These are phyloP conservation scores for Eulimnadia texana DNA, from an alignment of 1,140 invertebrate genomes.

Conservation along the genomic window DNA sequence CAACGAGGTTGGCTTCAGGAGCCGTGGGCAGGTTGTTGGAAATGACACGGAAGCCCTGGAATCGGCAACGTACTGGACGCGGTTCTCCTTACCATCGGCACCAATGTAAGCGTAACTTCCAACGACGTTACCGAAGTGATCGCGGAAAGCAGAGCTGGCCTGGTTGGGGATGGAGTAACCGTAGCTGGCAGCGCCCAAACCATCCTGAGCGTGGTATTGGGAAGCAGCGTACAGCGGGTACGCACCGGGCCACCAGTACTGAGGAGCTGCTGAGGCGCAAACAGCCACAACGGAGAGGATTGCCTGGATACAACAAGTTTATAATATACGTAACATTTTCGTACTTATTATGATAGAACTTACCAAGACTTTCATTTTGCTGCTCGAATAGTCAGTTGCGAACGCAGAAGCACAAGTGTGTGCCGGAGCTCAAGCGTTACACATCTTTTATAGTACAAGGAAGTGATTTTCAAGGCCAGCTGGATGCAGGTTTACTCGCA, in stretches of 20 bases:
- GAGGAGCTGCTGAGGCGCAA: slow-evolving; percentile 9
- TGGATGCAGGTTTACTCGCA: no score
- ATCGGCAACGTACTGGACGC: slow-evolving; percentile 35
- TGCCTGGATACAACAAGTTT: not conserved
- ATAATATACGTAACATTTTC: not conserved
- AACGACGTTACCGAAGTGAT: slow-evolving; percentile 15
- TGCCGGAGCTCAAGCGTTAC: not conserved
- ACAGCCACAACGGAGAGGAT: slow-evolving; percentile 1
- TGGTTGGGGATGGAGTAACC: slow-evolving; percentile 39
- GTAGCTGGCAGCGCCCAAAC: slow-evolving; percentile 40
- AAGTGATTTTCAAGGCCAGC: not conserved
- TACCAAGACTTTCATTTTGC: slow-evolving; percentile 15
- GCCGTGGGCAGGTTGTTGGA: slow-evolving; percentile 34
- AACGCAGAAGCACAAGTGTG: not conserved
- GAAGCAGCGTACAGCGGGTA: slow-evolving; percentile 15
- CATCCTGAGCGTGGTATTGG: slow-evolving; percentile 44
- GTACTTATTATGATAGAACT: not conserved
- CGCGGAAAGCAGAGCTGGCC: slow-evolving; percentile 29
- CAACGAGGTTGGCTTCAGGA: slow-evolving; percentile 6
- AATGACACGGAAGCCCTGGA: slow-evolving; percentile 37
- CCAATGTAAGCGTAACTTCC: slow-evolving; percentile 17
- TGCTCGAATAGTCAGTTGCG: not conserved
- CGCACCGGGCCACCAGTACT: not conserved
- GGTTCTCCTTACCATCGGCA: slow-evolving; percentile 30
- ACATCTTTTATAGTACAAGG: not conserved